Evolutionary conservation across 2,797 vertebrate genomes (phyloP).

Genomic region (Rhabdophis nuchalis): DNA sequence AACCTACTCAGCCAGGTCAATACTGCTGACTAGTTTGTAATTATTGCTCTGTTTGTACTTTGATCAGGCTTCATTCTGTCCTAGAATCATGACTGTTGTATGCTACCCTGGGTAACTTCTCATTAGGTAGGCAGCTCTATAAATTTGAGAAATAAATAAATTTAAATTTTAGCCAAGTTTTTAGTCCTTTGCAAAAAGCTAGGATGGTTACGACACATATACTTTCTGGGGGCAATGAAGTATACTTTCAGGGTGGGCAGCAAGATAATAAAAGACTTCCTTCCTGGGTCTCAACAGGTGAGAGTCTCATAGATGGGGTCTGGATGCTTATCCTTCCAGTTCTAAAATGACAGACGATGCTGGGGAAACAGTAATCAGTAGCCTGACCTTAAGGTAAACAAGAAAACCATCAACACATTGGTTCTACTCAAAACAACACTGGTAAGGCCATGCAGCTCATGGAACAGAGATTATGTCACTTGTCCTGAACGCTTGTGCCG

Average conservation of each 20-base stretch:
- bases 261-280: background rate
- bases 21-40: background rate
- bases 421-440: background rate
- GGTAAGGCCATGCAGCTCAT: background rate
- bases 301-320: background rate
- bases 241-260: background rate
- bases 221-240: background rate
- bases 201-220: background rate
- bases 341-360: background rate
- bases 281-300: background rate
- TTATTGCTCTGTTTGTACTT: background rate
- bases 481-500: background rate
- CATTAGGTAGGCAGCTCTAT: background rate
- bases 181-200: background rate
- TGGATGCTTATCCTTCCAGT: background rate
- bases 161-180: background rate
- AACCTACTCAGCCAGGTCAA: background rate
- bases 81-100: background rate
- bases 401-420: background rate
- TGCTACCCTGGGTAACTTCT: background rate
- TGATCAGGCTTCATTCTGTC: background rate
- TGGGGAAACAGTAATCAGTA: background rate
- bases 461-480: background rate
- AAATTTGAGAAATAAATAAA: background rate
- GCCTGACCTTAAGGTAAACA: background rate